Base-by-base conservation (phyloP, 2,113 vertebrate species). In the Atrichornis clamosus region DNA sequence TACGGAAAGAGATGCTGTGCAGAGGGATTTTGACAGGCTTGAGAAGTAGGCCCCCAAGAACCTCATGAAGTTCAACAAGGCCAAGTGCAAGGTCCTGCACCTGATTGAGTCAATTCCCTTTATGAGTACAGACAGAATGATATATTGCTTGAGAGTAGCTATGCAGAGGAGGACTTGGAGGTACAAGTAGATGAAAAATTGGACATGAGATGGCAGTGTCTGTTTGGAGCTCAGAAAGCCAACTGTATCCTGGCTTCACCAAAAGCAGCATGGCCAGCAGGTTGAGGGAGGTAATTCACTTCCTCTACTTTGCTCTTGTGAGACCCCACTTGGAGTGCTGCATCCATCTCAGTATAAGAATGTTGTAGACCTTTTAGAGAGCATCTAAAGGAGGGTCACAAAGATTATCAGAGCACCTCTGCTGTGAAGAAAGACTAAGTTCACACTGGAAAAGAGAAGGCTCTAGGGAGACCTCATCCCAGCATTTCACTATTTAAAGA, bases 221-320 rank as follows among this genome's bases (percentile, higher is more conserved):
- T 5, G 2, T 22, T 78, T 68, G 33, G 18, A 46, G 24, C 3
- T 55, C 30, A 46, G 55, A 78, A 64, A 39, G 5, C 9, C 13
- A 73, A 0, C 13, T 0, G 0, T 22, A 30, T 21, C 41, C 27
- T 32, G 11, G 11, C 5, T 77, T 60, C 24, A 53, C 58, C 12
- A 72, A 47, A 74, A 63, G 7, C 33, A 73, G 1, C 12, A 3
- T 30, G 18, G 18, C 8, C 21, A 70, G 7, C 13, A 56, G 21
- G 14, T 10, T 23, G 27, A 49, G 13, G 4, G 6, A 63, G 7
- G 10, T 13, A 6, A 55, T 69, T 49, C 41, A 74, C 11, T 55
- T 28, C 11, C 15, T 64, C 17, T 74, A 0, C 32, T 74, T 22
- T 64, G 1, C 33, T 60, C 14, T 15, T 82, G 21, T 74, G n/a